Conservation (phyloP, 2,113 vertebrate species). For the Aegotheles bennettii region DNA sequence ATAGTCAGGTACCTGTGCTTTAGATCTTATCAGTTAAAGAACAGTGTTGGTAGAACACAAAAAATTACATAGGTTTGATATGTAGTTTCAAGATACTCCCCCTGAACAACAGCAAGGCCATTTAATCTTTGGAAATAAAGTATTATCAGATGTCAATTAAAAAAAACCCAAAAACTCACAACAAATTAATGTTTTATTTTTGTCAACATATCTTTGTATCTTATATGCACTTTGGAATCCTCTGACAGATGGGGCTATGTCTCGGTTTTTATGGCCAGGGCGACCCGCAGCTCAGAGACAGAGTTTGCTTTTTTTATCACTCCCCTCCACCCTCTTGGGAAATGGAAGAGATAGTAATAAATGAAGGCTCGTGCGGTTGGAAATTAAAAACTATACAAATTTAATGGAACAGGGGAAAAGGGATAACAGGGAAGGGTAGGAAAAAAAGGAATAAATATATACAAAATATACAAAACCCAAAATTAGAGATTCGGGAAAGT, state of each 20-base stretch:
- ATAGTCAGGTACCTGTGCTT: conserved; percentile 8
- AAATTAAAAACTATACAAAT: no score
- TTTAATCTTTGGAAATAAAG: conserved; percentile 31
- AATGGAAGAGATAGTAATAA: no score
- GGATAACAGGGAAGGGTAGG: no score
- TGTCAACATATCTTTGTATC: not conserved
- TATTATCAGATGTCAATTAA: not conserved
- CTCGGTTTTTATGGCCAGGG: no score
- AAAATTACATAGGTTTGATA: conserved; percentile 31
- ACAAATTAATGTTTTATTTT: not conserved
- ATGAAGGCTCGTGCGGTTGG: no score
- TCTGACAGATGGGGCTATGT: not conserved
- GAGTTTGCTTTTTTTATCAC: no score
- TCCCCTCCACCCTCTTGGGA: no score
- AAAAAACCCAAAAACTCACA: accelerated
- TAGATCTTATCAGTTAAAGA: conserved; percentile 34
- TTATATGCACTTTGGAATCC: not conserved
- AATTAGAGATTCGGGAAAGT: no score
- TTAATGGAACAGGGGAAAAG: no score
- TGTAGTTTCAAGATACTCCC: not conserved
- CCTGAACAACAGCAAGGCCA: not conserved
- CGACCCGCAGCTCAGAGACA: no score
- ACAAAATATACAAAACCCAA: no score
- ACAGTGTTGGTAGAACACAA: not conserved
- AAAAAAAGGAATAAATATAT: no score